These are phyloP conservation scores for Gonatopus flavifemur DNA, from an alignment of 1,140 invertebrate genomes.

Conservation along the genomic window DNA sequence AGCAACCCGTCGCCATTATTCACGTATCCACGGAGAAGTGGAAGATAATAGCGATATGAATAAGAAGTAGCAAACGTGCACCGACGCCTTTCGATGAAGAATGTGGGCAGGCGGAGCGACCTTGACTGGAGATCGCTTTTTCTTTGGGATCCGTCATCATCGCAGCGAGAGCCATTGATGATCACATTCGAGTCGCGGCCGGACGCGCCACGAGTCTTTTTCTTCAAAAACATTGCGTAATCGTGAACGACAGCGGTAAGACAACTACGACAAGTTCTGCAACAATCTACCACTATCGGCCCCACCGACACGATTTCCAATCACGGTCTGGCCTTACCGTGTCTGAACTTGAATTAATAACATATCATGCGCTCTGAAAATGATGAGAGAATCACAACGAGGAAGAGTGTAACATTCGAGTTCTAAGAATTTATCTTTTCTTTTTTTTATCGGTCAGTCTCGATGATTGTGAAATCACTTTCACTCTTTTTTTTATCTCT, in stretches of 20 bases:
- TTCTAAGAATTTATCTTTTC: too few species aligned
- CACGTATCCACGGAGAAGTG: constrained; percentile 4
- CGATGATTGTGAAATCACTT: too few species aligned
- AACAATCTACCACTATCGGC: not conserved
- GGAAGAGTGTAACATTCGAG: too few species aligned
- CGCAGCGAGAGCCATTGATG: constrained; percentile 30
- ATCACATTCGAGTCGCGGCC: constrained; percentile 23
- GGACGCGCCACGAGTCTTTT: not conserved
- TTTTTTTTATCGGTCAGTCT: too few species aligned
- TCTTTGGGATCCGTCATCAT: constrained; percentile 38
- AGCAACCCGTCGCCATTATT: too few species aligned
- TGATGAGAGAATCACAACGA: too few species aligned
- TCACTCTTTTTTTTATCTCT: too few species aligned
- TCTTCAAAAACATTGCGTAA: not conserved
- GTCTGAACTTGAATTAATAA: not conserved
- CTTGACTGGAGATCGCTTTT: constrained; percentile 48
- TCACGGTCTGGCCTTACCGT: too few species aligned
- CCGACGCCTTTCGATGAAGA: constrained; percentile 35
- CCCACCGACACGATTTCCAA: too few species aligned
- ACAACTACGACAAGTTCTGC: not conserved
- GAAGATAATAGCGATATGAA: constrained; percentile 31
- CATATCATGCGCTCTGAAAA: not conserved
- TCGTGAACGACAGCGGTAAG: not conserved
- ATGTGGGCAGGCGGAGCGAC: too few species aligned
- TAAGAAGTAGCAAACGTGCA: constrained; percentile 34